Percentiles rank a stretch among this genome's conserved stretches.
Conservation (phyloP, 2,113 vertebrate genomes). For the Epinephelus lanceolatus region DNA sequence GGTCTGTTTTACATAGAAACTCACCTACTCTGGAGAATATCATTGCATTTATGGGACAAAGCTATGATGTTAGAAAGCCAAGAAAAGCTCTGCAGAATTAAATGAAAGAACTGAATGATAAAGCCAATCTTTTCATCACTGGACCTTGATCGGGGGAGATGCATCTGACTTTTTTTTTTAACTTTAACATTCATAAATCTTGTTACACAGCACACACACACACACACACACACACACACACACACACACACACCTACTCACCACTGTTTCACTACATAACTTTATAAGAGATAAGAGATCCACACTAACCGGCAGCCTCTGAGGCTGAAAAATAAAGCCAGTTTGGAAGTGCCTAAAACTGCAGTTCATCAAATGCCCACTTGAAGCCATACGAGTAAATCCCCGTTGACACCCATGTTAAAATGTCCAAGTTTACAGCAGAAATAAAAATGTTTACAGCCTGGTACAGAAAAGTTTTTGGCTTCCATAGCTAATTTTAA, state of each 20-base stretch:
- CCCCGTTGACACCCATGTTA: too few species aligned
- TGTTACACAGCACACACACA: not conserved
- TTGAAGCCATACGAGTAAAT: too few species aligned
- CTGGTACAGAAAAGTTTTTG: too few species aligned
- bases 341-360: too few species aligned
- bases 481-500: too few species aligned
- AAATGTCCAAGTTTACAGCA: too few species aligned
- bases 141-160: not conserved
- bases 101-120: too few species aligned
- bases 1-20: not conserved
- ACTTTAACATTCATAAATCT: not conserved
- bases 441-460: too few species aligned
- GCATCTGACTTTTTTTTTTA: not conserved
- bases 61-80: not conserved
- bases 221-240: not conserved
- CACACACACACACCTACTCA: not conserved
- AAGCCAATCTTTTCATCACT: not conserved
- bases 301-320: too few species aligned
- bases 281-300: not conserved
- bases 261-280: not conserved
- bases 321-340: too few species aligned
- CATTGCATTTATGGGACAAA: not conserved
- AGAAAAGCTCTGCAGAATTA: not conserved
- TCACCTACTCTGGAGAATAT: not conserved
- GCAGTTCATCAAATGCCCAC: too few species aligned